Base-by-base conservation (phyloP, 1,140 invertebrate genomes). In the Drosophila erecta region DNA sequence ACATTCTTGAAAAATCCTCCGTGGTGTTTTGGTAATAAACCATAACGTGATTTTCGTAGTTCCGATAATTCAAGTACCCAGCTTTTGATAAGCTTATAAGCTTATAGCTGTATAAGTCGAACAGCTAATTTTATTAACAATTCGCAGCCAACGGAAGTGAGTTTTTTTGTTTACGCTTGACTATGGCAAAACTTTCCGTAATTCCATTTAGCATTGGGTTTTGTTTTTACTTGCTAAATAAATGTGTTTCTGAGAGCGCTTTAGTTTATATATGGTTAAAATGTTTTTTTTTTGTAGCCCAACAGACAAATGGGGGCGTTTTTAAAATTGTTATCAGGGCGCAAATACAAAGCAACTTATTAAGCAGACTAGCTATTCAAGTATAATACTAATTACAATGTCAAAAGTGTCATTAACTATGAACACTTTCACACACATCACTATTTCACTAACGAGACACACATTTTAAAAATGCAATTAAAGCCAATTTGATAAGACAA, bases 41-140 rank as follows among this genome's bases (percentile, higher is more conserved):
- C 20, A 27, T 27, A 47, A 12, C 17, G 11, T 15, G 40, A 46
- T 69, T 70, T 66, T 20, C 20, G 1, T 22, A 40, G 67, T 56
- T 49, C 22, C 27, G 27, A 20, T 6, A 1, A 3, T n/a, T 51
- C 3, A 38, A 67, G 47, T 35, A 6, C 22, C 33, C 4, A 1
- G 38, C 24, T 61, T 37, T 20, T 20, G 59, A 56, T 70, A 35
- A 56, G 64, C n/a, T 15, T 33, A 35, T 27, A n/a, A n/a, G n/a
- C n/a, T n/a, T n/a, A n/a, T n/a, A n/a, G n/a, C n/a, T 3, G 17
- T 40, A 69, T 33, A 11, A 24, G 24, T 67, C 8, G 8, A 43
- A 8, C 17, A 54, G 6, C 8, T n/a, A n/a, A n/a, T n/a, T n/a
- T n/a, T n/a, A n/a, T n/a, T n/a, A n/a, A n/a, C n/a, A n/a, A n/a